Evolutionary conservation across 2,113 vertebrate species (phyloP).

Genomic region (Pavo muticus): DNA sequence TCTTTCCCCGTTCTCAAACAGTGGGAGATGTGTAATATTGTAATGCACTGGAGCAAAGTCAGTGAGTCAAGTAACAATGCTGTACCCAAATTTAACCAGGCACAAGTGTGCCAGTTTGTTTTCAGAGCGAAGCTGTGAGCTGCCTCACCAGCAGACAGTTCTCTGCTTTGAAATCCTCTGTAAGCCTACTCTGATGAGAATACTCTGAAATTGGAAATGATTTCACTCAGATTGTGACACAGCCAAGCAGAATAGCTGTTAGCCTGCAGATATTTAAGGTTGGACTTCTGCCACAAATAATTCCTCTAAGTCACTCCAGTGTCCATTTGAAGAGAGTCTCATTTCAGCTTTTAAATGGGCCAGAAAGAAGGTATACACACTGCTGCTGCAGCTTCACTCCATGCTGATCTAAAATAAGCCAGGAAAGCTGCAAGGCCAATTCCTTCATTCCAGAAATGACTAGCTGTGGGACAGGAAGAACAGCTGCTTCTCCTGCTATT

Average conservation of each 20-base stretch:
- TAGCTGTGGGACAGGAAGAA: slow-evolving; percentile 42
- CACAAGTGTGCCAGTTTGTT: not conserved
- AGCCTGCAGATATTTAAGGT: not conserved
- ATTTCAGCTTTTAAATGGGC: slow-evolving; percentile 35
- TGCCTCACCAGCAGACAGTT: not conserved
- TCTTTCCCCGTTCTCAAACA: not conserved
- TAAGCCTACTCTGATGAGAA: not conserved
- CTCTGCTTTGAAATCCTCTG: slow-evolving; percentile 15
- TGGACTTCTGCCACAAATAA: not conserved
- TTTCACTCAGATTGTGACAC: not conserved
- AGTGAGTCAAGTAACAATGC: not conserved
- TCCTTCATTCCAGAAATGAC: slow-evolving; percentile 14
- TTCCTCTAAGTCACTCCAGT: not conserved
- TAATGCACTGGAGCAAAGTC: not conserved
- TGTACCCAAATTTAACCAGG: not conserved
- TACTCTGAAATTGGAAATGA: not conserved
- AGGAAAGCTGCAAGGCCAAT: not conserved
- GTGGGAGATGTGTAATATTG: not conserved
- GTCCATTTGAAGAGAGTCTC: not conserved
- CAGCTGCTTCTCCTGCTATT: slow-evolving; percentile 13
- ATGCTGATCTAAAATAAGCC: slow-evolving; percentile 33
- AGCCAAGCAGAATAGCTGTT: not conserved
- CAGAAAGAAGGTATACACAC: slow-evolving; percentile 2
- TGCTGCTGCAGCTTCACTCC: slow-evolving; percentile 16
- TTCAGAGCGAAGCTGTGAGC: not conserved